Evolutionary conservation across 2,888 invertebrate genomes (phyloP).

Genomic region (Sinodicranocentrus sp.): DNA sequence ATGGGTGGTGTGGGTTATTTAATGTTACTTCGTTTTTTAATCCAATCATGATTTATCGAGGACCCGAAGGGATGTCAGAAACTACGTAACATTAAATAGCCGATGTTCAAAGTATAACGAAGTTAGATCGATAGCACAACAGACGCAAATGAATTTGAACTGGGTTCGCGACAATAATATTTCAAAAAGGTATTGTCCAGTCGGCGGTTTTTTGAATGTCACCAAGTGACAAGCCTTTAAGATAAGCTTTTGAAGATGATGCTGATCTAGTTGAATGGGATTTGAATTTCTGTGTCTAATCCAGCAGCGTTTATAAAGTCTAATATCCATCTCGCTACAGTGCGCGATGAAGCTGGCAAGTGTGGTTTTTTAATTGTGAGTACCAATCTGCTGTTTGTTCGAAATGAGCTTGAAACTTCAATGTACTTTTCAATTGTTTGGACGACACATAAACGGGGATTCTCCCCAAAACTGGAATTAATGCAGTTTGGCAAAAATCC

Average conservation of each 20-base stretch:
- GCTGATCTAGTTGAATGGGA: background rate
- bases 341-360: background rate
- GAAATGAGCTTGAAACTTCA: background rate
- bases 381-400: background rate
- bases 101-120: too few relatives aligned
- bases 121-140: too few relatives aligned
- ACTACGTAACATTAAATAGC: constrained; percentile 7
- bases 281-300: background rate
- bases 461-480: background rate
- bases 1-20: background rate
- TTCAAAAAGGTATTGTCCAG: too few relatives aligned
- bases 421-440: background rate
- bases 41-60: constrained; percentile 11
- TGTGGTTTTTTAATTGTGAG: background rate
- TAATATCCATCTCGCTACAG: background rate
- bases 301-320: background rate
- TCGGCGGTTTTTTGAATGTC: background rate
- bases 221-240: background rate
- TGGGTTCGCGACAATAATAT: too few relatives aligned
- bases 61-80: constrained; percentile 6
- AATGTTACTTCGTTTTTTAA: constrained; percentile 14
- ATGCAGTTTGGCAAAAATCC: background rate
- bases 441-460: background rate
- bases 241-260: background rate
- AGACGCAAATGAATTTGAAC: background rate